Percentiles rank a stretch among this genome's conserved stretches.
phyloP scores from a whole-genome alignment of 2,797 vertebrate species.

The Gymnothorax javanicus region DNA sequence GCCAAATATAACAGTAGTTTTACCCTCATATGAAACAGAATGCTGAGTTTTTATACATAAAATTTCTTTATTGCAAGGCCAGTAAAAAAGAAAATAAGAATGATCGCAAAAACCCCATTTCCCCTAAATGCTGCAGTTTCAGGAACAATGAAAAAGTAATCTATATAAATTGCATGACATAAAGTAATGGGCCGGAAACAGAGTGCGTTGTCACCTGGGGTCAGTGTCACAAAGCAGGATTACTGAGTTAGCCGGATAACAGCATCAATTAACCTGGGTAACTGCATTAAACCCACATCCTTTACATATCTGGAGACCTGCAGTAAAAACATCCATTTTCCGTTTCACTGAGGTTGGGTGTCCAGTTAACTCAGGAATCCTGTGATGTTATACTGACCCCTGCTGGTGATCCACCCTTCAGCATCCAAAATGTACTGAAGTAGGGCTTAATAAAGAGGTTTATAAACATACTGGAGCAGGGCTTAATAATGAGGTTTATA shows the following conservation, averaged over 20 bases:
- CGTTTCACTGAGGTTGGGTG: too few relatives aligned
- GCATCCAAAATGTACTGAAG: neutral
- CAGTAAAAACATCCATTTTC: too few relatives aligned
- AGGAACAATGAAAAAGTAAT: neutral
- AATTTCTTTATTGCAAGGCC: neutral
- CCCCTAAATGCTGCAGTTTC: neutral
- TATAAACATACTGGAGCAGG: too few relatives aligned
- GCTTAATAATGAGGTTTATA: neutral
- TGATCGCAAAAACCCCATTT: neutral
- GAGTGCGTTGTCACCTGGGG: neutral
- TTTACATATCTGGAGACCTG: too few relatives aligned
- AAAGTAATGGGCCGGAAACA: neutral
- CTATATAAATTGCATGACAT: neutral
- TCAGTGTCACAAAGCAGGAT: neutral
- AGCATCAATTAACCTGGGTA: too few relatives aligned
- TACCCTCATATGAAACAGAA: neutral
- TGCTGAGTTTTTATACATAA: neutral
- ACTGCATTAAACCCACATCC: too few relatives aligned
- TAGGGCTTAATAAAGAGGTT: too few relatives aligned
- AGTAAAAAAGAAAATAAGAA: neutral
- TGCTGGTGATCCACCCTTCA: neutral
- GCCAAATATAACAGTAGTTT: neutral
- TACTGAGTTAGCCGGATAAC: neutral
- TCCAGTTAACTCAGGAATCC: too few relatives aligned
- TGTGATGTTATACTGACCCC: too few relatives aligned